A percentile compares a stretch with the other conserved stretches of the same genome.
Conservation (phyloP, 2,888 invertebrate genomes). For the Rhamnusium bicolor region DNA sequence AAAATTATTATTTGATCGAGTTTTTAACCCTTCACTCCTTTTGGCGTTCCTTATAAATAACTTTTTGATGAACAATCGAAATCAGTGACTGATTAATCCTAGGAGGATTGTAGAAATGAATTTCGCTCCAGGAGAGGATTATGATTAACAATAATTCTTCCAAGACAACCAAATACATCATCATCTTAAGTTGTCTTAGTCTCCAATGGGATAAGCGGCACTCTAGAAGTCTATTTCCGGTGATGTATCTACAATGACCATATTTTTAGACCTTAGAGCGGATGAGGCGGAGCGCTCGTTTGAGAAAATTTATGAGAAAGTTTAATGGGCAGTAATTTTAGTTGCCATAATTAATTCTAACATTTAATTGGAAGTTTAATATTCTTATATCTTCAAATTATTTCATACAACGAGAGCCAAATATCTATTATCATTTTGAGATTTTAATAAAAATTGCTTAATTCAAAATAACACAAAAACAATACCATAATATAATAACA, state of each 20-base stretch:
- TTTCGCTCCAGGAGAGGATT: slow-evolving; percentile 28
- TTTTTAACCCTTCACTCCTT: slow-evolving; percentile 19
- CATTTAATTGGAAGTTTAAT: too few relatives aligned
- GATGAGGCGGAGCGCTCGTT: background rate
- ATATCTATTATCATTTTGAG: too few relatives aligned
- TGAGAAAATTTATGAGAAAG: background rate
- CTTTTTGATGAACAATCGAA: slow-evolving; percentile 29
- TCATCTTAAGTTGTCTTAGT: slow-evolving; percentile 32
- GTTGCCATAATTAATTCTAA: too few relatives aligned
- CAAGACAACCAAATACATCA: slow-evolving; percentile 32
- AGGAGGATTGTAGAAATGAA: slow-evolving; percentile 27
- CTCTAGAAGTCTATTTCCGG: slow-evolving; percentile 31
- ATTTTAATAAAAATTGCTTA: too few relatives aligned
- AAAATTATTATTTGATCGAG: slow-evolving; percentile 23
- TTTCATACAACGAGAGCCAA: too few relatives aligned
- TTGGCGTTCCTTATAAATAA: slow-evolving; percentile 13
- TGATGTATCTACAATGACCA: slow-evolving; percentile 30
- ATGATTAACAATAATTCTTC: slow-evolving; percentile 35
- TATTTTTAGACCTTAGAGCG: slow-evolving; percentile 15
- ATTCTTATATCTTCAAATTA: too few relatives aligned
- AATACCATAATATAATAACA: too few relatives aligned
- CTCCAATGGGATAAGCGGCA: slow-evolving; percentile 27
- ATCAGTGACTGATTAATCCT: slow-evolving; percentile 31
- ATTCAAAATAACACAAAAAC: too few relatives aligned
- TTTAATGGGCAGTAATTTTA: too few relatives aligned